Base-by-base conservation (phyloP, 2,797 vertebrate species). In the Diplodus puntazzo region DNA sequence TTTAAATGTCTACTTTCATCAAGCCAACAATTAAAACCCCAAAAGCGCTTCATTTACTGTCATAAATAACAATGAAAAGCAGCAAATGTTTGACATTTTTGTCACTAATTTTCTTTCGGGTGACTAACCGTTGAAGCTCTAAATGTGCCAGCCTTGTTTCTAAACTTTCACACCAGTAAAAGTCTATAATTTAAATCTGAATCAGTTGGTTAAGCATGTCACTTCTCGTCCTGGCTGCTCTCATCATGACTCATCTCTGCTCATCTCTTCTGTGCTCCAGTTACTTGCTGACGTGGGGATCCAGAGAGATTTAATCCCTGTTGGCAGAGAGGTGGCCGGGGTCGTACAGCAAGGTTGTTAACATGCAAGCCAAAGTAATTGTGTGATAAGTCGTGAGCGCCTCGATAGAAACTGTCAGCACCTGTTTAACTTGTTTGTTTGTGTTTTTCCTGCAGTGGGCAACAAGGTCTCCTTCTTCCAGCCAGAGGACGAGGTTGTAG, bases 261-360 rank as follows among this genome's bases (percentile, higher is more conserved):
- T 46, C 23, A 0, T 81, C 25, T 79, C 11, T 77, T 17, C 20
- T 64, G 1, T 11, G 2, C 61, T 81, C 30, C 65, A 99, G 98
- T 89, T 99, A 80, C 92, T 97, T 49, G 86, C 88, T 54, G 97
- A 98, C 73, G 67, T 98, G 21, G 96, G 96, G 73, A 81, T 97
- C 72, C 93, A 95, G 78, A 95, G 90, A 81, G 96, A 97, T 45
- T 86, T 95, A 2, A 86, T 97, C 69, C 97, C 98, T 65, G 95
- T 98, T 16, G 98, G 98, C 70, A 94, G 98, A 90, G 98, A 99
- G 90, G 93, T 99, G 81, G 95, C 97, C 6, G 98, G 98, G 34
- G 86, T 97, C 23, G 95, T 99, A 52, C 91, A 96, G 86, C 95
- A 97, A 95, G 97, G 98, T 99, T 73, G 89, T 30, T 7, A 68